phyloP scores from a whole-genome alignment of 1,140 invertebrate genomes.

The Goniozus legneri region DNA sequence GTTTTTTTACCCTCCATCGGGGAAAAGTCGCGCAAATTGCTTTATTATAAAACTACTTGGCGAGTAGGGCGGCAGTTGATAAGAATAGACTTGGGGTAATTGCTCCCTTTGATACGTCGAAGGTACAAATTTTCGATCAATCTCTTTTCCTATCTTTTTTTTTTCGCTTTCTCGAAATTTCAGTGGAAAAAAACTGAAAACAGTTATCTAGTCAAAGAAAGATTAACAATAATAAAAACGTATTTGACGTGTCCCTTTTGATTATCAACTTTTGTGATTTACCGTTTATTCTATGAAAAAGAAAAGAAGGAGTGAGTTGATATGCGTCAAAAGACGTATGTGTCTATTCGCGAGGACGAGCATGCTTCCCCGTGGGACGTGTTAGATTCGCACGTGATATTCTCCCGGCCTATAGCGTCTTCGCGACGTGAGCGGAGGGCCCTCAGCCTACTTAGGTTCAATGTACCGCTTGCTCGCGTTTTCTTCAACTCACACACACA shows the following conservation, averaged over 20 bases:
- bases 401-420: conserved; percentile 22
- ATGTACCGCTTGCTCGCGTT: conserved; percentile 5
- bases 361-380: conserved; percentile 24
- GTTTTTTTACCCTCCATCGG: background rate
- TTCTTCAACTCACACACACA: conserved; percentile 15
- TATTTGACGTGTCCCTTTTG: conserved; percentile 13
- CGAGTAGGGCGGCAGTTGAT: too few relatives aligned
- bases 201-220: conserved; percentile 2
- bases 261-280: too few relatives aligned
- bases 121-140: too few relatives aligned
- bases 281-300: conserved; percentile 7
- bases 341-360: conserved; percentile 9
- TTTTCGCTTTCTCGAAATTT: conserved; percentile 7
- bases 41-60: too few relatives aligned
- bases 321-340: background rate
- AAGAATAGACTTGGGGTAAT: too few relatives aligned
- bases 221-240: background rate
- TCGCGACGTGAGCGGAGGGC: conserved; percentile 24
- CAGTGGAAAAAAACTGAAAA: conserved; percentile 7
- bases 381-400: conserved; percentile 35
- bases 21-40: conserved; percentile 7
- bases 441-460: conserved; percentile 11
- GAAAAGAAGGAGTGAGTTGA: background rate
- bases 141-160: conserved; percentile 10
- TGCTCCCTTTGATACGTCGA: too few relatives aligned